Evolutionary conservation across 2,113 vertebrate species (phyloP).

Genomic region (Toxostoma redivivum): DNA sequence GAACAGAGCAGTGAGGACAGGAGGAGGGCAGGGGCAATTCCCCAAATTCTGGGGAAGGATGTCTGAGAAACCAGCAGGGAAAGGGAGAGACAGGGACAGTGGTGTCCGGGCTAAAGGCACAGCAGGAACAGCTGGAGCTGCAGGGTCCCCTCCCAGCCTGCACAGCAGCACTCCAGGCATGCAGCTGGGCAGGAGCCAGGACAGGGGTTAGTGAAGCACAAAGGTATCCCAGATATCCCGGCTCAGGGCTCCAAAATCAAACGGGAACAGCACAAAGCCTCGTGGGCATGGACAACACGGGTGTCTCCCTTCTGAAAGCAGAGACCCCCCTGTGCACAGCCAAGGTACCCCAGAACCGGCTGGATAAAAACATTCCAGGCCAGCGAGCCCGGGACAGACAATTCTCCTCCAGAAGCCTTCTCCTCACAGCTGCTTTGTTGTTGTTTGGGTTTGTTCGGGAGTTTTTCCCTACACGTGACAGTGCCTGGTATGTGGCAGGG

Average conservation of each 20-base stretch:
- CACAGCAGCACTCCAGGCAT: fast-evolving
- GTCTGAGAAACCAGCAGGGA: fast-evolving
- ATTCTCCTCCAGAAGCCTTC: no score
- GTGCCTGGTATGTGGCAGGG: not conserved
- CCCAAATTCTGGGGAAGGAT: fast-evolving
- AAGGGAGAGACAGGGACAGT: fast-evolving
- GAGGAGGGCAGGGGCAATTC: not conserved
- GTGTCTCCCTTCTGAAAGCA: not conserved
- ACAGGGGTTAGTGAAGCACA: not conserved
- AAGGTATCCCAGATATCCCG: not conserved
- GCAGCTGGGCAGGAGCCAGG: fast-evolving
- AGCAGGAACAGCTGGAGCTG: not conserved
- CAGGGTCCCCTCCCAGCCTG: not conserved
- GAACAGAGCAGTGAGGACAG: not conserved
- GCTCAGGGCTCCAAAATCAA: not conserved
- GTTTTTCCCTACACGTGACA: not conserved
- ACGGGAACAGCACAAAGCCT: not conserved
- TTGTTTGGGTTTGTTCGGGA: not conserved
- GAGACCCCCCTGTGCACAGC: not conserved
- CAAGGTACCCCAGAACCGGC: not conserved
- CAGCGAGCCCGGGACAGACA: fast-evolving
- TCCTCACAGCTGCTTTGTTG: not conserved
- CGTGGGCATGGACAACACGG: fast-evolving
- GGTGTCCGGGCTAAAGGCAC: fast-evolving
- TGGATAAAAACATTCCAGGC: not conserved